phyloP scores from a whole-genome alignment of 2,113 vertebrate species.

The Chloebia gouldiae region DNA sequence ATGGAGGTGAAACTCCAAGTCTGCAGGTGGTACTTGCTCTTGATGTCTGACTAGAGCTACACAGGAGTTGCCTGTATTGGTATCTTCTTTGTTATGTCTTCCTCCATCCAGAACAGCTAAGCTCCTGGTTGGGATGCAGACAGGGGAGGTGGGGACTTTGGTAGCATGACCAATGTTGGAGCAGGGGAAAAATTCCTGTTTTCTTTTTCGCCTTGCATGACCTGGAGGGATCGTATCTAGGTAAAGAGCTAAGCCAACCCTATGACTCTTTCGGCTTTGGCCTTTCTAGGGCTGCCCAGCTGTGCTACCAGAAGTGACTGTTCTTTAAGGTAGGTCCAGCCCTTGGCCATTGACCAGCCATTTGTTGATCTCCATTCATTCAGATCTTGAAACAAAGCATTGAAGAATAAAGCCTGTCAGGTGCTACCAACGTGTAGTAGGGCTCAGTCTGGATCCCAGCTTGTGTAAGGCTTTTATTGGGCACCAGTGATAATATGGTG shows the following conservation, averaged over 20 bases:
- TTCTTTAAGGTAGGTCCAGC: background rate
- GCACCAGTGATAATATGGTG: background rate
- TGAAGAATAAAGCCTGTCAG: background rate
- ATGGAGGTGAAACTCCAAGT: background rate
- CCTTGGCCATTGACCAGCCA: background rate
- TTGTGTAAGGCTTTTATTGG: background rate
- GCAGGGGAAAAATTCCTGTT: background rate
- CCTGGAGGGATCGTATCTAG: background rate
- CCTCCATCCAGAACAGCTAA: background rate
- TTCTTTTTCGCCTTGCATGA: background rate
- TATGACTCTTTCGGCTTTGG: background rate
- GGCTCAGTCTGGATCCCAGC: background rate
- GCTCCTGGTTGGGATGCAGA: background rate
- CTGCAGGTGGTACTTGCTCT: background rate
- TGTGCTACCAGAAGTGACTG: background rate
- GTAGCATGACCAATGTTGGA: background rate
- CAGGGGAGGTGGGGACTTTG: background rate
- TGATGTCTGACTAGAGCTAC: background rate
- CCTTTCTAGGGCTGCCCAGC: background rate
- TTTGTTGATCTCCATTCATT: background rate
- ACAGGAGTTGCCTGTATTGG: background rate
- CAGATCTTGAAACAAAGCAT: background rate
- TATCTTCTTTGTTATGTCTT: background rate
- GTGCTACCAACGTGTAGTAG: background rate
- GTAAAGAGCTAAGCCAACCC: background rate